phyloP scores from a whole-genome alignment of 2,113 vertebrate species.

The Dascyllus trimaculatus region DNA sequence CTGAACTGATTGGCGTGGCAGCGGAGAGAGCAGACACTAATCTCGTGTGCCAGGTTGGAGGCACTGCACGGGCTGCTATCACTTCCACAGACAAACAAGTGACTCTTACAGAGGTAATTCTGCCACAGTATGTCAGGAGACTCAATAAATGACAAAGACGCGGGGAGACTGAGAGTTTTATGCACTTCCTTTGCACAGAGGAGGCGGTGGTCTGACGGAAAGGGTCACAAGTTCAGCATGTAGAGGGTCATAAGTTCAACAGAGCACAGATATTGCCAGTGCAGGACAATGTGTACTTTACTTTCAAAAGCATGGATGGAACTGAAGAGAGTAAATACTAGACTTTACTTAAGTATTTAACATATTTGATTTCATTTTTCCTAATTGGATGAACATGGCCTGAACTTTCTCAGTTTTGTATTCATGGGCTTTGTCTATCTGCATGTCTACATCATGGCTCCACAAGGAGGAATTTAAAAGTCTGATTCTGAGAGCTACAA shows the following conservation, averaged over 20 bases:
- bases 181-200: neutral
- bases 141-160: slow-evolving; percentile 40
- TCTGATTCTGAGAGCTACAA: no score
- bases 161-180: slow-evolving; percentile 10
- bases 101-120: slow-evolving; percentile 46
- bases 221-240: slow-evolving; percentile 27
- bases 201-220: slow-evolving; percentile 17
- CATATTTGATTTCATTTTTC: no score
- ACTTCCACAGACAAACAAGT: slow-evolving; percentile 61
- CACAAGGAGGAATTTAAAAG: no score
- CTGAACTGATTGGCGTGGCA: slow-evolving; percentile 71
- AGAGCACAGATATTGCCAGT: no score
- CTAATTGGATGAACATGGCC: no score
- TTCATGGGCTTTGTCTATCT: no score
- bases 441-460: no score
- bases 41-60: slow-evolving; percentile 71
- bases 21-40: slow-evolving; percentile 67
- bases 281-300: no score
- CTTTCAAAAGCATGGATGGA: no score
- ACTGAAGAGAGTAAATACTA: no score
- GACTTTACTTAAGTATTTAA: no score
- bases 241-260: slow-evolving; percentile 33
- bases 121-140: slow-evolving; percentile 47
- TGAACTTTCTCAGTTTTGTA: no score
- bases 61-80: slow-evolving; percentile 53